Percentiles rank a stretch among this genome's conserved stretches.
phyloP scores from a whole-genome alignment of 23 tunicate species.

The Corella eumyota region DNA sequence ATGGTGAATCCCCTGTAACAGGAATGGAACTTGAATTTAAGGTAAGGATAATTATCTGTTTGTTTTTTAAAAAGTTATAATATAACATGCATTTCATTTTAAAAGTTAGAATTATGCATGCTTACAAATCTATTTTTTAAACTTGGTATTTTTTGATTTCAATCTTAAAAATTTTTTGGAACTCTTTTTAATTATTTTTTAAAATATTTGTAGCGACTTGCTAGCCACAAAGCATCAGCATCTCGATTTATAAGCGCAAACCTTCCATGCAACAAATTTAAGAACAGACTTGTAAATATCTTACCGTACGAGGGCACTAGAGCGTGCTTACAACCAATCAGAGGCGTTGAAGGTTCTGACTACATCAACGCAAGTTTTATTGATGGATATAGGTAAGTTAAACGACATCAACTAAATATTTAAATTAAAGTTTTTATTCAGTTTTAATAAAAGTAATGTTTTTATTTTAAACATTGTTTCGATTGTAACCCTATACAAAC shows the following conservation, averaged over 20 bases:
- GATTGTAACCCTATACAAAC: too few species aligned
- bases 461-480: too few species aligned
- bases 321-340: constrained; percentile 79
- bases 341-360: constrained; percentile 98
- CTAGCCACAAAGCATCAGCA: constrained; percentile 70
- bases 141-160: too few species aligned
- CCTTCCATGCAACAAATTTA: constrained; percentile 89
- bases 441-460: too few species aligned
- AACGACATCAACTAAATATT: not conserved
- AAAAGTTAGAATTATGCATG: too few species aligned
- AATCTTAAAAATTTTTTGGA: too few species aligned
- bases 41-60: constrained; percentile 21
- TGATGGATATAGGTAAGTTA: constrained; percentile 85
- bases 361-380: constrained; percentile 97
- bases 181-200: too few species aligned
- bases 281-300: constrained; percentile 94
- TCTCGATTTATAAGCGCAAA: constrained; percentile 75
- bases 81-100: too few species aligned
- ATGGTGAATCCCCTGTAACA: constrained; percentile 33
- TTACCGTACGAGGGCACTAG: constrained; percentile 93
- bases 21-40: constrained; percentile 91
- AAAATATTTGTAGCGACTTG: constrained; percentile 32
- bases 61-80: too few species aligned
- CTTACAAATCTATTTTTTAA: too few species aligned
- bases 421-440: too few species aligned